Base-by-base conservation (phyloP, 2,888 invertebrate species). In the Villa cingulata region DNA sequence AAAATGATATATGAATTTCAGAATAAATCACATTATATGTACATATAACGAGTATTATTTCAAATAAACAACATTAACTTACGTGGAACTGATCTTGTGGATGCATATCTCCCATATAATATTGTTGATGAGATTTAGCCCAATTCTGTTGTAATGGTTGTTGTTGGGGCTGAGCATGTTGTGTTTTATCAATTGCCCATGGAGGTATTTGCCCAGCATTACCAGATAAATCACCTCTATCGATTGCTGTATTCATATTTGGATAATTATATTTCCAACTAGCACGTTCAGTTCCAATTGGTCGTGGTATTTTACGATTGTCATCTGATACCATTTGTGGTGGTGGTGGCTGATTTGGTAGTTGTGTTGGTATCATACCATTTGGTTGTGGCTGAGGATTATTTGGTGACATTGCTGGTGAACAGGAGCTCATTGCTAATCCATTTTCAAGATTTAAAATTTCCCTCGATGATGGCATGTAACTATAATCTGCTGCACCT, bases 271-370 rank as follows among this genome's bases (percentile, higher is more conserved):
- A 66, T 49, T 68, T 68, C 68, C 67, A 68, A 43, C 66, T 66
- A 16, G 67, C 67, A 58, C 88, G 75, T 70, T 87, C 88, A 1
- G 86, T 87, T 55, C 88, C 88, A 63, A 88, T 88, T 44, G 88
- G 87, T 5, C 83, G 73, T 41, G 82, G 80, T 56, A 69, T 68
- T 59, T 69, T 68, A 32, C 69, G 62, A 55, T 63, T 61, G 56
- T 70, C 70, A 50, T 70, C 69, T 36, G 36, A 42, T 12, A 55
- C 54, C 10, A 32, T 27, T 37, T 52, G 52, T 39, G 50, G 54
- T 10, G 48, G 54, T 41, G 55, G 55, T 41, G 53, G 52, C 32
- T 46, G 45, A 32, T 37, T 45, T 19, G 47, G 48, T 23, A 51
- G 52, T 4, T 9, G 39, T 4, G 7, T 32, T 9, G 48, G 39